Base-by-base conservation (phyloP, 2,888 invertebrate species). In the Beris chalybata region DNA sequence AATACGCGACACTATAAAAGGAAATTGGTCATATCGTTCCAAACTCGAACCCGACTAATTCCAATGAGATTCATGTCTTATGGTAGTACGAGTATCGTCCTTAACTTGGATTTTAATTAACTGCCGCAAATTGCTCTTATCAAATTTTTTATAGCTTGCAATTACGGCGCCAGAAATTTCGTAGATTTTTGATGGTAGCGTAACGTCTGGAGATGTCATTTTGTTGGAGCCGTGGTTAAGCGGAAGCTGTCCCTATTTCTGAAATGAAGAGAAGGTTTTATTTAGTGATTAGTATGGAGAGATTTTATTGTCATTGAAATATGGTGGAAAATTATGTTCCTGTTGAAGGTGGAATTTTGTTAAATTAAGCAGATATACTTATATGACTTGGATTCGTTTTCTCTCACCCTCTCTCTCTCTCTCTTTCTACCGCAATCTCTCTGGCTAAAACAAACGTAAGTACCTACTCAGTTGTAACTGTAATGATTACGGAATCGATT, bases 91-190 rank as follows among this genome's bases (percentile, higher is more conserved):
- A 22, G 22, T 22, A 22, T 22, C 32, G 50, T 61, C 61, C 61
- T 52, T 52, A 38, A 61, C 31, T 43, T 32, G 43, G 43, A 15
- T 15, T 15, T 44, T 44, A 6, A 15, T 15, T 43, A 61, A 15
- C 11, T 61, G 15, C 61, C 61, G 38, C 38, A 52, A 61, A 61
- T 38, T 29, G 52, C 38, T 50, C 47, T 61, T 61, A 52, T 61
- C 61, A 52, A 61, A 43, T n/a, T 61, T 61, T 61, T 61, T 52
- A 61, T 52, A 50, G 50, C 43, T 22, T 38, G 61, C 43, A 52
- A 61, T 61, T 38, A 61, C 31, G 4, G 38, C 50, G 31, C 32
- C 38, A 22, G n/a, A 38, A 13, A 61, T 50, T 31, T 43, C 47
- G 22, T 50, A 30, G 61, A 61, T 61, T 30, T 30, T 53, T 30